Conservation (phyloP, 2,888 invertebrate species). For the Griposia aprilina region DNA sequence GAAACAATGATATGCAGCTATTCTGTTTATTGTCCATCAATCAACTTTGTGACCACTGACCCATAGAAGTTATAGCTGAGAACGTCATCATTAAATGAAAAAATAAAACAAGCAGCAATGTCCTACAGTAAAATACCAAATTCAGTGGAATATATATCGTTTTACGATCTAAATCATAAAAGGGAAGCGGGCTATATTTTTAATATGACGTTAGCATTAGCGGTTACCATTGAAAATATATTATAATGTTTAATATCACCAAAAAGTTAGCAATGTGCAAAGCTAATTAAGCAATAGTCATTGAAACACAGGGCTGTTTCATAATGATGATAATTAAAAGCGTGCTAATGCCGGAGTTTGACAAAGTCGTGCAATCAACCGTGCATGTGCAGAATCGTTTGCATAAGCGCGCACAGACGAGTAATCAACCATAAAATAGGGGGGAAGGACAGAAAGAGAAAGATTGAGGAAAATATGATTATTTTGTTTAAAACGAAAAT, state of each 20-base stretch:
- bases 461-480: constrained; percentile 77
- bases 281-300: constrained; percentile 22
- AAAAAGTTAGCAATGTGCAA: constrained; percentile 20
- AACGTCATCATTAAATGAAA: constrained; percentile 2
- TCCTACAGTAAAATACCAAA: not conserved
- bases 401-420: constrained; percentile 49
- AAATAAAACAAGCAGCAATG: constrained; percentile 1
- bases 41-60: not conserved
- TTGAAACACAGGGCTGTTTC: constrained; percentile 17
- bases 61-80: constrained; percentile 14
- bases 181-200: constrained; percentile 1
- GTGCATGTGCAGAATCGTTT: constrained; percentile 47
- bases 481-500: constrained; percentile 14
- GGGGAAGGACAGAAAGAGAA: constrained; percentile 74
- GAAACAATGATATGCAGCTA: not conserved
- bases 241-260: not conserved
- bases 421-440: constrained; percentile 63
- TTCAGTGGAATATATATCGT: not conserved
- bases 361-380: constrained; percentile 22
- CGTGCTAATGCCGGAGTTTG: constrained; percentile 20
- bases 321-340: constrained; percentile 19
- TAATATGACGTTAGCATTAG: constrained; percentile 9
- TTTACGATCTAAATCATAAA: not conserved
- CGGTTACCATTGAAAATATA: constrained; percentile 1
- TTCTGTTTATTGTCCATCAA: constrained; percentile 6